Conservation (phyloP, 35 echinoderm and acorn worm species). For the Ophioderma brevispina region DNA sequence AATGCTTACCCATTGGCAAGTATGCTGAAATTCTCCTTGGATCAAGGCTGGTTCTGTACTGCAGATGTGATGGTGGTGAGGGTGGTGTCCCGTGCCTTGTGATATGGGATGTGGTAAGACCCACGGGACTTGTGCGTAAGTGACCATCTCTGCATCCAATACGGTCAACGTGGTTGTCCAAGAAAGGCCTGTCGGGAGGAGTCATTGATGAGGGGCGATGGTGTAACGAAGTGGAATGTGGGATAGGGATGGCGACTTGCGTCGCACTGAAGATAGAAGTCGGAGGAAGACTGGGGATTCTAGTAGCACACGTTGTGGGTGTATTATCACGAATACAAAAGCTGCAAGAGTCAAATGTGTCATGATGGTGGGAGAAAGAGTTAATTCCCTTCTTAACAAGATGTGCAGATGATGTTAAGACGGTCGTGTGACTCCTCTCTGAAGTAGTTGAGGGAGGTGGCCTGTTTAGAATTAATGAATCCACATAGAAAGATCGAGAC, state of each 20-base stretch:
- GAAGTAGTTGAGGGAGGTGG: conserved; percentile 30
- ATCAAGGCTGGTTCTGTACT: conserved; percentile 28
- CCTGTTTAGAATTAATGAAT: conserved; percentile 72
- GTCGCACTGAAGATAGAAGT: conserved; percentile 37
- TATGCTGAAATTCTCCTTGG: conserved; percentile 23
- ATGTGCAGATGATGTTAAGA: conserved; percentile 17
- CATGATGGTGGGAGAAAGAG: conserved; percentile 27
- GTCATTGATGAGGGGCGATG: not conserved
- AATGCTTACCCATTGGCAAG: conserved; percentile 42
- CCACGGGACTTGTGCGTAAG: not conserved
- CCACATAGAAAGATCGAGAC: conserved; percentile 83
- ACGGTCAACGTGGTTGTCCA: not conserved
- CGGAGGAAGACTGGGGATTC: conserved; percentile 29
- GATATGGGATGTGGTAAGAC: not conserved
- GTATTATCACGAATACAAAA: conserved; percentile 55
- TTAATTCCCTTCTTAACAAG: conserved; percentile 5
- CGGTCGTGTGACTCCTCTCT: not conserved
- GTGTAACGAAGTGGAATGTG: conserved; percentile 16
- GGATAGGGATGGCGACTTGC: conserved; percentile 11
- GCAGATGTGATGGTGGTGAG: conserved; percentile 5
- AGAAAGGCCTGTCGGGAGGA: not conserved
- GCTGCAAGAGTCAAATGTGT: conserved; percentile 41
- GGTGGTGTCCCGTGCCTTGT: conserved; percentile 7
- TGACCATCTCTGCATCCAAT: not conserved
- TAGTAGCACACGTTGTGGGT: not conserved